A percentile compares a stretch with the other conserved stretches of the same genome.
These are phyloP conservation scores for Trisateles emortualis DNA, from an alignment of 2,888 invertebrate genomes.

Conservation along the genomic window DNA sequence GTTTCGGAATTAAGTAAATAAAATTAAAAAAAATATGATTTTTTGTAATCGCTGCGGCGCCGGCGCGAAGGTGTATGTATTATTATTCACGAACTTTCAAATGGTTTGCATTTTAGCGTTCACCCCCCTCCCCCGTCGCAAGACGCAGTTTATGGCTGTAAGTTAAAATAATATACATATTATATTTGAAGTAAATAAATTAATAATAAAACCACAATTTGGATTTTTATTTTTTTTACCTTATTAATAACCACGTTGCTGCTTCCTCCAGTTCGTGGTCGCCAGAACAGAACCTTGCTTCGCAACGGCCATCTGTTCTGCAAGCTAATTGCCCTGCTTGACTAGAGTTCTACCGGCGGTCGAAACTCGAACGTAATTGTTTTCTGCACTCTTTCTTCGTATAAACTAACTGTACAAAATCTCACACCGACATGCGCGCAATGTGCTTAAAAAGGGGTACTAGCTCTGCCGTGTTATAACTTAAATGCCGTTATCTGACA, in stretches of 20 bases:
- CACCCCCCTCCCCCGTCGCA: slow-evolving; percentile 39
- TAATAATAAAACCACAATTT: slow-evolving; percentile 77
- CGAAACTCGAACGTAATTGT: too few relatives aligned
- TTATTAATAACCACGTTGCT: too few relatives aligned
- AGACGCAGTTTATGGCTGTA: slow-evolving; percentile 74
- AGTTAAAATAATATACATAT: slow-evolving; percentile 86
- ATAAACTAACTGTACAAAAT: too few relatives aligned
- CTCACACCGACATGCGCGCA: too few relatives aligned
- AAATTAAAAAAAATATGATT: slow-evolving; percentile 57
- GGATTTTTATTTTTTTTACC: slow-evolving; percentile 52
- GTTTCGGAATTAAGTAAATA: slow-evolving; percentile 53
- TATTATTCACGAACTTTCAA: slow-evolving; percentile 42
- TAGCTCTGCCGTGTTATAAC: too few relatives aligned
- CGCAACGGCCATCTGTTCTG: too few relatives aligned
- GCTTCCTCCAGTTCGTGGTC: too few relatives aligned
- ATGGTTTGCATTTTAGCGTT: slow-evolving; percentile 46
- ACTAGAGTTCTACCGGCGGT: too few relatives aligned
- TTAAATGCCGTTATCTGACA: too few relatives aligned
- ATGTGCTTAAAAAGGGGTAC: too few relatives aligned
- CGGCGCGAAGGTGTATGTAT: slow-evolving; percentile 42
- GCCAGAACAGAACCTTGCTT: background rate
- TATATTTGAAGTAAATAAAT: slow-evolving; percentile 86
- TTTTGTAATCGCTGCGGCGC: slow-evolving; percentile 35
- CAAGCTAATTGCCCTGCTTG: too few relatives aligned
- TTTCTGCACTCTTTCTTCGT: too few relatives aligned